phyloP scores from a whole-genome alignment of 2,888 invertebrate genomes.

The Cinara cedri region DNA sequence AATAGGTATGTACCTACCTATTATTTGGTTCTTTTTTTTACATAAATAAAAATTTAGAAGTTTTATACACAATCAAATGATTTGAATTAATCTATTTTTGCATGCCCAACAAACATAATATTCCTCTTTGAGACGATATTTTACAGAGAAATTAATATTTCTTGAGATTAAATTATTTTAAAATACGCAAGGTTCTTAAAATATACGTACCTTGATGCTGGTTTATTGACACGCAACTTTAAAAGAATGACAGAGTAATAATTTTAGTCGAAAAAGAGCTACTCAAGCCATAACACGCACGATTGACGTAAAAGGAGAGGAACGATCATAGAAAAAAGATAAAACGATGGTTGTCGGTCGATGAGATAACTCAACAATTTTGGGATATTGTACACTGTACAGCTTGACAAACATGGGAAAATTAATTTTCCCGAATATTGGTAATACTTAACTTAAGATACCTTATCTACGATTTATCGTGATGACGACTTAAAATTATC shows the following conservation, averaged over 20 bases:
- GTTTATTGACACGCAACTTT: background rate
- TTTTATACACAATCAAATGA: no score
- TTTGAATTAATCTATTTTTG: no score
- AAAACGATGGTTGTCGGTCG: background rate
- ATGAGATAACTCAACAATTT: slow-evolving; percentile 23
- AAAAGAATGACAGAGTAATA: background rate
- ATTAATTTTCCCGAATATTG: background rate
- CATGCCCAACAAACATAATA: no score
- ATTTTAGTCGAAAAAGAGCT: background rate
- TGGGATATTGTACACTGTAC: slow-evolving; percentile 15
- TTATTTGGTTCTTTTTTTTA: no score
- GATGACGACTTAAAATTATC: background rate
- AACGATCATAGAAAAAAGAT: background rate
- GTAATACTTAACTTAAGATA: no score
- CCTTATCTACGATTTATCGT: no score
- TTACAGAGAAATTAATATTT: no score
- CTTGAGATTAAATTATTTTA: background rate
- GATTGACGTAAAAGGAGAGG: background rate
- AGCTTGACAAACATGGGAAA: slow-evolving; percentile 4
- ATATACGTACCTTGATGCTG: slow-evolving; percentile 29
- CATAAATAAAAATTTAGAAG: no score
- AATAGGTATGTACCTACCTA: no score
- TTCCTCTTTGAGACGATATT: no score
- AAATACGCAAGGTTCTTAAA: background rate
- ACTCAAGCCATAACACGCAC: background rate